Conservation (phyloP, 2,797 vertebrate species). For the Somateria mollissima region DNA sequence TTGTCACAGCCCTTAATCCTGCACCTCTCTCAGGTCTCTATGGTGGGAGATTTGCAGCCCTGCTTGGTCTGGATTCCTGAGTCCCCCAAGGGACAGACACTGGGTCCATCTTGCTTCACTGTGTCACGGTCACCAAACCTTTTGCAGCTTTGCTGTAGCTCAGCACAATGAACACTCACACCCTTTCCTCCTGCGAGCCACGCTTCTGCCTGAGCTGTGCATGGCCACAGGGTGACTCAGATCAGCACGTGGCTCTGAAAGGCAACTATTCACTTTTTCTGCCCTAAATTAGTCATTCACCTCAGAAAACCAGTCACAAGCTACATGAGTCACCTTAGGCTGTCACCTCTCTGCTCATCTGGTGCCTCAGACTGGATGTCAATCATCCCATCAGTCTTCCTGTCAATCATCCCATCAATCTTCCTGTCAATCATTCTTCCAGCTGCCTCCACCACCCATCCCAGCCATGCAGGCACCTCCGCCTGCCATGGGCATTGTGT, state of each 20-base stretch:
- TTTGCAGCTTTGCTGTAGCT: neutral
- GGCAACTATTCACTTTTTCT: neutral
- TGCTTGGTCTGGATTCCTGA: neutral
- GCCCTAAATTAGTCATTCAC: neutral
- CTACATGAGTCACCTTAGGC: neutral
- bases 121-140: neutral
- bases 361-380: neutral
- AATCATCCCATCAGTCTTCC: neutral
- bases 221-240: neutral
- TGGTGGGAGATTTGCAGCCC: neutral
- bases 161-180: neutral
- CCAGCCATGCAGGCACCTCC: fast-evolving
- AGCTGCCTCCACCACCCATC: too few relatives aligned
- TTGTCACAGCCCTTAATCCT: neutral
- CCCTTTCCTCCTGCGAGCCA: neutral
- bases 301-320: neutral
- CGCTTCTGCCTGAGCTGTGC: fast-evolving
- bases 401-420: neutral
- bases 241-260: neutral
- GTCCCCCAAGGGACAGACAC: too few relatives aligned
- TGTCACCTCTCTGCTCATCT: neutral
- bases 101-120: too few relatives aligned
- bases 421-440: neutral
- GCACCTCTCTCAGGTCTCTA: neutral
- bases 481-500: fast-evolving